phyloP scores from a whole-genome alignment of 1,140 invertebrate species.

The Fopius arisanus region DNA sequence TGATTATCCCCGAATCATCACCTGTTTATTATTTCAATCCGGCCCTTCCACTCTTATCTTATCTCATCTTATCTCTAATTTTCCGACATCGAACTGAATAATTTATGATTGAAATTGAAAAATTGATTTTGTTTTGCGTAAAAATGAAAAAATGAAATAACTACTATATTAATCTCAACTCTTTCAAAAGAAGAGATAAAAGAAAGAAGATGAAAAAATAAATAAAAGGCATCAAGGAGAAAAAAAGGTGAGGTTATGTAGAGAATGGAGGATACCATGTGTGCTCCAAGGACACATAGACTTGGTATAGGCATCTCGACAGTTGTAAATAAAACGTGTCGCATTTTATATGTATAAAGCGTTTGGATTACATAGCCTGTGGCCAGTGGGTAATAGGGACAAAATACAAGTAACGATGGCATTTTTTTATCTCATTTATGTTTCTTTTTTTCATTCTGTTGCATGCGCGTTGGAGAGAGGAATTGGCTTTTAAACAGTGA shows the following conservation, averaged over 20 bases:
- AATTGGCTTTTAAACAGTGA: background rate
- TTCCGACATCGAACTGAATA: too few relatives aligned
- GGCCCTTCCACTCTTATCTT: too few relatives aligned
- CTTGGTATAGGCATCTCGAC: background rate
- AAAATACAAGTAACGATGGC: background rate
- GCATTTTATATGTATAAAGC: background rate
- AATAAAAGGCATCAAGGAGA: background rate
- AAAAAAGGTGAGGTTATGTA: background rate
- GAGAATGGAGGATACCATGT: background rate
- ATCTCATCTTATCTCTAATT: too few relatives aligned
- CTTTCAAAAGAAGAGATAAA: conserved; percentile 9
- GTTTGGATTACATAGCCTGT: background rate
- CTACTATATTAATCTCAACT: too few relatives aligned
- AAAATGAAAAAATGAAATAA: too few relatives aligned
- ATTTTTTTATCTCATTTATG: background rate
- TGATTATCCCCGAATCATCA: too few relatives aligned
- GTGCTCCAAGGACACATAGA: background rate
- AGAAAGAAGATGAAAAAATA: conserved; percentile 17
- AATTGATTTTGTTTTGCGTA: too few relatives aligned
- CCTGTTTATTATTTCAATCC: too few relatives aligned
- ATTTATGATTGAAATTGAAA: too few relatives aligned
- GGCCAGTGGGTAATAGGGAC: background rate
- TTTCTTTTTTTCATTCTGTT: background rate
- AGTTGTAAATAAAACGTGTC: background rate
- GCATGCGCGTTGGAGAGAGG: background rate